A percentile compares a stretch with the other conserved stretches of the same genome.
These are phyloP conservation scores for Euplexia lucipara DNA, from an alignment of 2,888 invertebrate genomes.

Conservation along the genomic window DNA sequence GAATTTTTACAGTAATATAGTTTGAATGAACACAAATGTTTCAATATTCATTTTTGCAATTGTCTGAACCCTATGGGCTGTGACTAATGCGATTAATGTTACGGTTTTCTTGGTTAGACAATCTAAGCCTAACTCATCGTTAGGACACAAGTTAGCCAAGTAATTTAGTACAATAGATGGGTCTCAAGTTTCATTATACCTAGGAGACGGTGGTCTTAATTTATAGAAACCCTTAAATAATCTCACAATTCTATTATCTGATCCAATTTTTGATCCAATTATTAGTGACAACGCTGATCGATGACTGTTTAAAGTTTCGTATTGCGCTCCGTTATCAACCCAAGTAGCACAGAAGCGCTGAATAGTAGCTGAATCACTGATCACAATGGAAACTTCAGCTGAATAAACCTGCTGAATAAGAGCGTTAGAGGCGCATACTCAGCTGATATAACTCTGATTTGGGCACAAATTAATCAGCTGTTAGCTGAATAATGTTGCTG, in stretches of 20 bases:
- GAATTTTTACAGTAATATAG: conserved; percentile 1
- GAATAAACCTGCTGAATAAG: no score
- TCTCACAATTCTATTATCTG: conserved; percentile 4
- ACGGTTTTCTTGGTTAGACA: conserved; percentile 1
- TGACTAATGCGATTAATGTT: conserved; percentile 8
- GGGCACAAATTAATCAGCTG: no score
- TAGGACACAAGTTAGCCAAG: background rate
- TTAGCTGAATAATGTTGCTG: no score
- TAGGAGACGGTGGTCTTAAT: background rate
- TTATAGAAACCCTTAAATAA: conserved; percentile 14
- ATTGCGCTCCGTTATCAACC: background rate
- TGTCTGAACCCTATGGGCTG: conserved; percentile 14
- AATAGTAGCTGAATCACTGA: no score
- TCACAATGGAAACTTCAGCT: no score
- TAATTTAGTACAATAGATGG: background rate
- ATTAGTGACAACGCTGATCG: conserved; percentile 2
- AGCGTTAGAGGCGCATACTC: no score
- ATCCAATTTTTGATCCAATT: background rate
- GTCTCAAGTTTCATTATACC: background rate
- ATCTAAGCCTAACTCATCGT: background rate
- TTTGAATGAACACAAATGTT: conserved; percentile 3
- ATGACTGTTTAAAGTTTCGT: conserved; percentile 1
- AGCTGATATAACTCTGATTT: no score
- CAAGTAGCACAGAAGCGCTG: no score
- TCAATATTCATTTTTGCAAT: conserved; percentile 10